Evolutionary conservation across 2,888 invertebrate genomes (phyloP).

Genomic region (Caenorhabditis sp.): DNA sequence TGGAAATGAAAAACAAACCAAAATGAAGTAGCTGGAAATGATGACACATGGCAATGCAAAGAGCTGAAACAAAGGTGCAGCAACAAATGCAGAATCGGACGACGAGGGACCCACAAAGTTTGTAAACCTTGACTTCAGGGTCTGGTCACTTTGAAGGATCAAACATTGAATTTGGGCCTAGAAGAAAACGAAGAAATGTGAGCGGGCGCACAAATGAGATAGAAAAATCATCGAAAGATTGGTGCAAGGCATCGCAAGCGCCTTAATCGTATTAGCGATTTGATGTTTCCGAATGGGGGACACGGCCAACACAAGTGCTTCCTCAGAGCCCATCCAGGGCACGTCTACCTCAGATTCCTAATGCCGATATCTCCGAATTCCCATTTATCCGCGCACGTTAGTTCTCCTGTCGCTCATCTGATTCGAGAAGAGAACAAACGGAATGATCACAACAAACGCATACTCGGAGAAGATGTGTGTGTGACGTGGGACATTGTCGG

Average conservation of each 20-base stretch:
- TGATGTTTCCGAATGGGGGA: conserved; percentile 41
- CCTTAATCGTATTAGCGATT: conserved; percentile 57
- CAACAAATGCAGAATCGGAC: not conserved
- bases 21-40: not conserved
- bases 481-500: conserved; percentile 43
- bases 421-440: conserved; percentile 10
- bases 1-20: conserved; percentile 1
- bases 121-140: too few relatives aligned
- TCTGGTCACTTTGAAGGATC: conserved; percentile 15
- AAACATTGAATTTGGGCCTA: conserved; percentile 23
- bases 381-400: conserved; percentile 19
- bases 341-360: conserved; percentile 31
- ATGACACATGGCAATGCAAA: not conserved
- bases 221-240: conserved; percentile 28
- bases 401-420: not conserved
- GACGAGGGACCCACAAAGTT: too few relatives aligned
- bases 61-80: not conserved
- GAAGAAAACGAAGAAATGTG: not conserved
- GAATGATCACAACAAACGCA: conserved; percentile 41
- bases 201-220: conserved; percentile 19
- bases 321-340: conserved; percentile 1
- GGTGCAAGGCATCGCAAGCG: conserved; percentile 30
- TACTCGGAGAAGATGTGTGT: conserved; percentile 22
- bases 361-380: conserved; percentile 18
- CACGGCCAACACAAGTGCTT: conserved; percentile 27